Conservation (phyloP, 1,140 invertebrate species). For the Caenorhabditis tropicalis region DNA sequence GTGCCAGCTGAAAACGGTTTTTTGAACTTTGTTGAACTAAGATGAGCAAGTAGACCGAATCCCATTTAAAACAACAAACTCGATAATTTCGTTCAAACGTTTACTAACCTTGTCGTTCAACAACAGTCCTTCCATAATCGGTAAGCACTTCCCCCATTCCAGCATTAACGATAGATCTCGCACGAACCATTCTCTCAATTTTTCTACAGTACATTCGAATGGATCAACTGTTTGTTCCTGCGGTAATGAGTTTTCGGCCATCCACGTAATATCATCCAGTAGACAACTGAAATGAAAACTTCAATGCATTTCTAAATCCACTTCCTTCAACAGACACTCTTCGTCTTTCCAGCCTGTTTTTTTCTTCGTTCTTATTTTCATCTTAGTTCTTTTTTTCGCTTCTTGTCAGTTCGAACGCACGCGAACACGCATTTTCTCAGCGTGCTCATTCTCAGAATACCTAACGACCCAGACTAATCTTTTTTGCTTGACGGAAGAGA, state of each 20-base stretch:
- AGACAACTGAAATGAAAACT: slow-evolving; percentile 1
- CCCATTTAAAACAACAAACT: not conserved
- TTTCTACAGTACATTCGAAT: slow-evolving; percentile 23
- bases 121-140: slow-evolving; percentile 45
- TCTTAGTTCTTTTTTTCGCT: not conserved
- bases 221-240: not conserved
- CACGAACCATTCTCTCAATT: slow-evolving; percentile 47
- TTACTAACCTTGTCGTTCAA: slow-evolving; percentile 52
- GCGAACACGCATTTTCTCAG: not conserved
- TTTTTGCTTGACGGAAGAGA: not conserved
- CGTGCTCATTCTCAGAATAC: not conserved
- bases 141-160: slow-evolving; percentile 54
- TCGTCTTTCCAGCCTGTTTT: not conserved
- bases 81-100: too few species aligned
- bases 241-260: not conserved
- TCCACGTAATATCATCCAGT: slow-evolving; percentile 27
- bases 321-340: not conserved
- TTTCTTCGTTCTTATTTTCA: not conserved
- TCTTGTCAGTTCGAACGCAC: not conserved
- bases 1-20: slow-evolving; percentile 39
- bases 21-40: not conserved
- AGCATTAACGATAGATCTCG: slow-evolving; percentile 52
- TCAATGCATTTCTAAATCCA: not conserved
- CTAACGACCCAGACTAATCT: not conserved
- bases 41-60: not conserved